These are phyloP conservation scores for Rhinophrynus dorsalis DNA, from an alignment of 2,797 vertebrate species.

Conservation along the genomic window DNA sequence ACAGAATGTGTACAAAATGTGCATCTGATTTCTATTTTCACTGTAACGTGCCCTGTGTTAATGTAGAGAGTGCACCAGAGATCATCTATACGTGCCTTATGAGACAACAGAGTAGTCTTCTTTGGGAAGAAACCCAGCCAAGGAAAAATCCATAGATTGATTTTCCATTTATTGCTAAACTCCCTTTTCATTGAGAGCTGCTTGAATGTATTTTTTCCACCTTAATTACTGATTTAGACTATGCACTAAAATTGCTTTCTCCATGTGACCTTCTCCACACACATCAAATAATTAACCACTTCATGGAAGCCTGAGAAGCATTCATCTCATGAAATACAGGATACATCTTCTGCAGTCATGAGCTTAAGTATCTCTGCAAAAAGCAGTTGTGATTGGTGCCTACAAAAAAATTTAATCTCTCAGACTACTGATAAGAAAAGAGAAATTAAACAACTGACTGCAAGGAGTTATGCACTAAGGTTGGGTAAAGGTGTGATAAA, in stretches of 20 bases:
- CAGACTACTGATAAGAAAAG: too few species aligned
- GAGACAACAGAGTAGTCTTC: constrained; percentile 14
- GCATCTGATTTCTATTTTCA: constrained; percentile 11
- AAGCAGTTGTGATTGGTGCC: too few species aligned
- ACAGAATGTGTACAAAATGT: constrained; percentile 18
- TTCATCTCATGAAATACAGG: too few species aligned
- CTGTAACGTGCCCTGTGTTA: neutral
- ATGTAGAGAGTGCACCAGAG: constrained; percentile 18
- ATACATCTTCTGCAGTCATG: too few species aligned
- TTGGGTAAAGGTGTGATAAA: too few species aligned
- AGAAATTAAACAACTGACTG: too few species aligned
- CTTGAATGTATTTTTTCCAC: constrained; percentile 19
- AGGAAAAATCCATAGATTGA: constrained; percentile 37
- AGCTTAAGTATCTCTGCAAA: too few species aligned
- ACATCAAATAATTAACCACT: too few species aligned
- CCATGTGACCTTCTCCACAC: neutral
- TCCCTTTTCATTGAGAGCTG: constrained; percentile 11
- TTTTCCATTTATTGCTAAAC: constrained; percentile 29
- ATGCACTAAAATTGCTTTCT: constrained; percentile 1
- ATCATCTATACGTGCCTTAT: constrained; percentile 33
- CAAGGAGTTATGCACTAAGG: too few species aligned
- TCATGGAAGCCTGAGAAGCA: too few species aligned
- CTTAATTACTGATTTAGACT: constrained; percentile 8
- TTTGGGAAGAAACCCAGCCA: constrained; percentile 14
- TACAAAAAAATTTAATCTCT: too few species aligned